Percentiles rank a stretch among this genome's conserved stretches.
Evolutionary conservation across 2,888 invertebrate genomes (phyloP).

Genomic region (Carterocephalus palaemon): DNA sequence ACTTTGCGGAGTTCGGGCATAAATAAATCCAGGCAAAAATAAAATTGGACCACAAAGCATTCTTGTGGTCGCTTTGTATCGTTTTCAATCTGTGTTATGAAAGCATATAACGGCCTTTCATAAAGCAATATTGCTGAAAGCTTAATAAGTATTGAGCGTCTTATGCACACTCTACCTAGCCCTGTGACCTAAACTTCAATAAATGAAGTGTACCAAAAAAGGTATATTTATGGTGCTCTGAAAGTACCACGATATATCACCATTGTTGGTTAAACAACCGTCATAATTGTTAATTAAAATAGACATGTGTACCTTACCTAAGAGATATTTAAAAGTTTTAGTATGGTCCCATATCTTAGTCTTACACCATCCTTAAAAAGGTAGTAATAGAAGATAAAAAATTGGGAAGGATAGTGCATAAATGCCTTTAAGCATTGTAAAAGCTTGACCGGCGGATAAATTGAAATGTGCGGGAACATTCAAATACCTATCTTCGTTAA

Average conservation of each 20-base stretch:
- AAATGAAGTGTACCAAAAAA: too few relatives aligned
- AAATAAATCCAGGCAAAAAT: conserved; percentile 51
- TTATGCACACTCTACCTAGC: conserved; percentile 8
- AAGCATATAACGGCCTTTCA: conserved; percentile 56
- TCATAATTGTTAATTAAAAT: too few relatives aligned
- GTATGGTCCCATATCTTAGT: too few relatives aligned
- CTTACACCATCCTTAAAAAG: too few relatives aligned
- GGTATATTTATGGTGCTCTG: too few relatives aligned
- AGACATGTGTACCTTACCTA: too few relatives aligned
- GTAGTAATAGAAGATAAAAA: too few relatives aligned
- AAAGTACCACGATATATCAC: too few relatives aligned
- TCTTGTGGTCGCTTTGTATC: conserved; percentile 71
- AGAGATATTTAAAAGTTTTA: background rate
- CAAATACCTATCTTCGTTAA: conserved; percentile 23
- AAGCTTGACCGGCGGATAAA: conserved; percentile 21
- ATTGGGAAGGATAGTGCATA: conserved; percentile 12
- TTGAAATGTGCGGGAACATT: conserved; percentile 24
- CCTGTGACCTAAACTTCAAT: too few relatives aligned
- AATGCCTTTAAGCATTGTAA: conserved; percentile 4
- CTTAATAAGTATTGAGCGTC: conserved; percentile 60
- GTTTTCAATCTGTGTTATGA: conserved; percentile 70
- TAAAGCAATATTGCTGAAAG: conserved; percentile 71
- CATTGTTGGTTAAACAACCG: too few relatives aligned
- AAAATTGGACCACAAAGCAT: conserved; percentile 70
- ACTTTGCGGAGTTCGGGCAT: conserved; percentile 42